Evolutionary conservation across 2,797 vertebrate genomes (phyloP), one percentile per base, ranked within the genome.

Genomic region (Typhlichthys subterraneus): DNA sequence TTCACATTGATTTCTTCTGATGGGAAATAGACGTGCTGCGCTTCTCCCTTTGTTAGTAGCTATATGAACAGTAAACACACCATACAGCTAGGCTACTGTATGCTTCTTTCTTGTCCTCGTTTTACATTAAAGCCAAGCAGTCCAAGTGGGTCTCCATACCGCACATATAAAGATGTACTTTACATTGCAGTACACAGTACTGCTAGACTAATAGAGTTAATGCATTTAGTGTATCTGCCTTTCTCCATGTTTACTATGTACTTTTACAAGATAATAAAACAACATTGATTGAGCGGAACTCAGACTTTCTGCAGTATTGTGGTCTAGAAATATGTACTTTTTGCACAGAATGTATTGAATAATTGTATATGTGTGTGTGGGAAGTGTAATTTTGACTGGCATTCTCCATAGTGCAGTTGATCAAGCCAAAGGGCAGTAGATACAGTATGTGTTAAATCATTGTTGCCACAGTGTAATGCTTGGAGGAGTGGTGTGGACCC

Each of bases 1-100:
- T 49, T 71, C 12, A 0, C 57, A 86, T 74, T 74, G 81, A 87
- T 85, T 83, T 76, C 31, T 61, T 72, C 70, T 75, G 65, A 76
- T 63, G 67, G 71, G 63, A 70, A 76, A 79, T 66, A 31, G 65
- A 74, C 33, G 45, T 12, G 67, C 29, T 63, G 50, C 63, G 56
- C 15, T 57, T 58, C 51, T 53, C 11, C 23, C 10, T 14, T 29
- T 1, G 57, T 70, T 60, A 52, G 51, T 49, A 57, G 62, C 55
- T 67, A 59, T 72, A 70, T 69, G 17, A 77, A 68, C 59, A 67
- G 14, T 14, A 74, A 14, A 74, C 46, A 66, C 8, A 1, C 8
- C 31, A 10, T 58, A 31, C 60, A 69, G 53, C 57, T 9, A 23
- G 17, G 52, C 23, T 23, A 23, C 19, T 23, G 47, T n/a, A 73